Conservation (phyloP, 2,888 invertebrate genomes). For the Tetheella fluctuosa region DNA sequence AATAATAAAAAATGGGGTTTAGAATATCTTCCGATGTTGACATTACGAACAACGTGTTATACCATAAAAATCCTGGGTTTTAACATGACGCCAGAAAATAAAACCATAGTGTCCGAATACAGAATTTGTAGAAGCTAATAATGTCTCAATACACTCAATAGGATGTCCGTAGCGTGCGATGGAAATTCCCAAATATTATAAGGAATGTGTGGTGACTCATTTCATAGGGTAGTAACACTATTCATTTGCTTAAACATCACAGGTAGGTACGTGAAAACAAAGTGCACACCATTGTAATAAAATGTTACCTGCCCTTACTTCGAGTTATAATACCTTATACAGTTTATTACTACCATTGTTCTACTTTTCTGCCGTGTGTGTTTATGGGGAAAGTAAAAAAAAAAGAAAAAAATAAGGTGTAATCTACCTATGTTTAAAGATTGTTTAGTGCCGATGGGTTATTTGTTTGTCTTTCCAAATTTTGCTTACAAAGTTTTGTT, state of each 20-base stretch:
- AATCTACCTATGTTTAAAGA: neutral
- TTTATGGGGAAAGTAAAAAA: slow-evolving; percentile 8
- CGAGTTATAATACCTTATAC: neutral
- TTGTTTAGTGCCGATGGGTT: neutral
- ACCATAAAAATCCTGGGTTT: neutral
- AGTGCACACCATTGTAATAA: slow-evolving; percentile 1
- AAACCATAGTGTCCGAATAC: neutral
- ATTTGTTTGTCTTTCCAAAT: neutral
- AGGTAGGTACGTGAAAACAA: slow-evolving; percentile 11
- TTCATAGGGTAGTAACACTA: slow-evolving; percentile 21
- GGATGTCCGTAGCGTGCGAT: neutral
- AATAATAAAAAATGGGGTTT: no score
- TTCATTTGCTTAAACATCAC: neutral
- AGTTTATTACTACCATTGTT: slow-evolving; percentile 10
- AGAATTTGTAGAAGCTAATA: neutral
- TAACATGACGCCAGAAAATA: neutral
- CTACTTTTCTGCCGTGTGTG: neutral
- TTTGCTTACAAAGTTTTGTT: no score
- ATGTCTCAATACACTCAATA: neutral
- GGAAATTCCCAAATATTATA: neutral
- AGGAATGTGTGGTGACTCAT: slow-evolving; percentile 27
- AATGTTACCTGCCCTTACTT: slow-evolving; percentile 3
- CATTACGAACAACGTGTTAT: no score
- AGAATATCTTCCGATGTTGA: no score
- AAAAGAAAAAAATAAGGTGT: neutral